Conservation (phyloP, 92 coral and sea anemone species). For the Pocillopora grandis region DNA sequence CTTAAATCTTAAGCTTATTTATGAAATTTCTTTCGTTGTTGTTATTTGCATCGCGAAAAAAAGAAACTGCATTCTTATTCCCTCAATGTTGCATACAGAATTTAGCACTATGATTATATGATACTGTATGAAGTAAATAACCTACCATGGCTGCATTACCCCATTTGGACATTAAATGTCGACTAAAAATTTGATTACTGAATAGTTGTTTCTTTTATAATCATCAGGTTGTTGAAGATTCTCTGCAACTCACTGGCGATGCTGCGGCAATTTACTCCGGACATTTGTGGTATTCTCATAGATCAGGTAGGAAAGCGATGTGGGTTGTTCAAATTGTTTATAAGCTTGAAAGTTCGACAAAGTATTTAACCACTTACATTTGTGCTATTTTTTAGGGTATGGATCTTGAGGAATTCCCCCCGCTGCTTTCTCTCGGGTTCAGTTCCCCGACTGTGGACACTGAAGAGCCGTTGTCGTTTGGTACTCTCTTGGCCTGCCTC, state of each 20-base stretch:
- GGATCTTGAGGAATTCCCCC: slow-evolving; percentile 91
- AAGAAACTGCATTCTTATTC: too few species aligned
- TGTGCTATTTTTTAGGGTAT: slow-evolving; percentile 60
- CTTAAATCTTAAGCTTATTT: too few species aligned
- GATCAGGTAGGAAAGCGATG: slow-evolving; percentile 66
- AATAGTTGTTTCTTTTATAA: too few species aligned
- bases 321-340: too few species aligned
- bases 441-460: slow-evolving; percentile 94
- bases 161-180: neutral
- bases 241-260: slow-evolving; percentile 90
- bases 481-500: slow-evolving; percentile 89
- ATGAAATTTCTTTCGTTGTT: too few species aligned
- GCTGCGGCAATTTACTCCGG: slow-evolving; percentile 92
- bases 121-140: neutral
- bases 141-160: neutral
- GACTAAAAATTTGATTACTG: neutral
- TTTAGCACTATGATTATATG: neutral
- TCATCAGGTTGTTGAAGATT: slow-evolving; percentile 82
- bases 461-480: slow-evolving; percentile 90
- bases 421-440: slow-evolving; percentile 82
- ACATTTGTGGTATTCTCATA: slow-evolving; percentile 87
- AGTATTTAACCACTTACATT: neutral
- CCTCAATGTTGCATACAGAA: neutral
- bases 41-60: too few species aligned
- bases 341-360: neutral